Evolutionary conservation across 2,888 invertebrate genomes (phyloP), one percentile per base, ranked within the genome.

Genomic region (Pasiphila rectangulata): DNA sequence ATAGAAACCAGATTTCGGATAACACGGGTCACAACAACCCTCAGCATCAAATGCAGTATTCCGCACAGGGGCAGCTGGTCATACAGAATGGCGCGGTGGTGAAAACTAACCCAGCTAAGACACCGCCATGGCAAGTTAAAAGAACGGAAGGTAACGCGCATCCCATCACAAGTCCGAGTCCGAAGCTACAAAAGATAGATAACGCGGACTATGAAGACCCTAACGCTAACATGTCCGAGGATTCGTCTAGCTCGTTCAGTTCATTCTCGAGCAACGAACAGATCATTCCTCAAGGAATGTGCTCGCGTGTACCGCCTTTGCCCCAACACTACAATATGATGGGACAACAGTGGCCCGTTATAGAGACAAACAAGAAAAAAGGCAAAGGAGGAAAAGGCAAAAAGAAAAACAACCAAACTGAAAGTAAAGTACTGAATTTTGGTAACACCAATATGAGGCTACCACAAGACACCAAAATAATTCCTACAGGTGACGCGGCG

Each of bases 301-400:
- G 92, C 61, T 92, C 94, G 51, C 90, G 94, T 50, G 94, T 94
- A 5, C 94, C 94, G 12, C 94, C 94, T 0, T 73, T 94, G 29
- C 94, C 94, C 56, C 93, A 93, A 67, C 93, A 94, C 68, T 87
- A 88, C 53, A 80, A 81, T 36, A 80, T 85, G 75, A 70, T 85
- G 67, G 69, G 74, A 7, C 83, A 91, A 83, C 81, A 86, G 44
- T 86, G 86, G 85, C 81, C 83, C 0, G 58, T 56, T 2, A 56
- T 70, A n/a, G 87, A 87, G 35, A 63, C 71, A 0, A 78, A 67
- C 48, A 87, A 84, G 69, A 88, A 91, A 61, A 91, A 92, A 64
- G 86, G 90, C 49, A 94, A 93, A 65, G 89, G 87, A 23, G 69
- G 70, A 24, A 91, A 91, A 67, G 77, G 77, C 17, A 92, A 91